Conservation (phyloP, 1,140 invertebrate genomes). For the Microplitis mediator region DNA sequence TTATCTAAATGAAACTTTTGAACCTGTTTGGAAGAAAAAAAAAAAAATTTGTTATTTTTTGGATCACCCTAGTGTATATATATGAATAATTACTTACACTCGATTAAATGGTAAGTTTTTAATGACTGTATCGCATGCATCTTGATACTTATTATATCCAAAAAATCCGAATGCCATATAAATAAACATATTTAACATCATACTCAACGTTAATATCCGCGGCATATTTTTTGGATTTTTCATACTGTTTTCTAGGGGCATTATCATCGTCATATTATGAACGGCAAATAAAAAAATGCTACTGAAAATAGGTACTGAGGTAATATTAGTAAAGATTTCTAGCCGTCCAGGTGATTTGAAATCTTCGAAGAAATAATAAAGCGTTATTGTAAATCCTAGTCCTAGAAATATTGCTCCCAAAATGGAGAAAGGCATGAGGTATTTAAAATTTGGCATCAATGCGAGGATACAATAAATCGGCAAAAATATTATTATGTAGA, state of each 20-base stretch:
- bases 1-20: too few species aligned
- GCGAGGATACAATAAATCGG: conserved; percentile 54
- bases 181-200: conserved; percentile 57
- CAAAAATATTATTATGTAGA: conserved; percentile 49
- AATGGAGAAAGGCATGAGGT: conserved; percentile 65
- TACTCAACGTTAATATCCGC: conserved; percentile 58
- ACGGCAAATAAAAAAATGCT: conserved; percentile 65
- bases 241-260: conserved; percentile 68
- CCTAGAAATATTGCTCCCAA: conserved; percentile 62
- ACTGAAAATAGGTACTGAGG: conserved; percentile 54
- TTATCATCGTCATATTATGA: conserved; percentile 63
- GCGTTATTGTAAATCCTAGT: conserved; percentile 54
- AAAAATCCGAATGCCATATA: conserved; percentile 65
- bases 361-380: conserved; percentile 58
- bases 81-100: conserved; percentile 34
- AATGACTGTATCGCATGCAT: conserved; percentile 58
- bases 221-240: conserved; percentile 57
- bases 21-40: too few species aligned
- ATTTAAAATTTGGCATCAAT: conserved; percentile 64
- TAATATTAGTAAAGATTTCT: conserved; percentile 20
- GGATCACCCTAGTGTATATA: too few species aligned
- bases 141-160: conserved; percentile 65
- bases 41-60: too few species aligned
- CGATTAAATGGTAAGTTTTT: conserved; percentile 57
- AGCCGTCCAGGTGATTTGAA: conserved; percentile 43